A percentile compares a stretch with the other conserved stretches of the same genome.
Conservation (phyloP, 2,113 vertebrate species). For the Xyrauchen texanus region DNA sequence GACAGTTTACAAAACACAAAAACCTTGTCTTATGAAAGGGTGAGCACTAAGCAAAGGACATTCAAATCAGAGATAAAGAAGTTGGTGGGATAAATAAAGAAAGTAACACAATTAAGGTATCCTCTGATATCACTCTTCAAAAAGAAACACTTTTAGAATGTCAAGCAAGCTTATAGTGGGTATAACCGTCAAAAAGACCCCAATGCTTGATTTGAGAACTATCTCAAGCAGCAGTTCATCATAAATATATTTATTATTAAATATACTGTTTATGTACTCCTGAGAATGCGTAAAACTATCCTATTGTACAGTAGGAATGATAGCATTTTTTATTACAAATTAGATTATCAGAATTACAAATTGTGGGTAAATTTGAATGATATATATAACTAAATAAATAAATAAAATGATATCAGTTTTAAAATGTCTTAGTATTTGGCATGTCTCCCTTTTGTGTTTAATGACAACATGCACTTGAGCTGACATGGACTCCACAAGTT, state of each 20-base stretch:
- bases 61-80: not conserved
- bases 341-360: no score
- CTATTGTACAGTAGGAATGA: no score
- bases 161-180: not conserved
- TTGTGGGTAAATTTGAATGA: no score
- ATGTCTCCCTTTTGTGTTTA: no score
- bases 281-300: not conserved
- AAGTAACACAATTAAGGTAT: not conserved
- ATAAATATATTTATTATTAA: not conserved
- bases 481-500: no score
- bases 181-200: not conserved
- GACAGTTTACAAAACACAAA: constrained; percentile 15
- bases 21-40: constrained; percentile 24
- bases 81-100: not conserved
- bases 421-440: no score
- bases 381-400: no score
- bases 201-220: not conserved
- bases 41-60: constrained; percentile 44
- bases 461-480: no score
- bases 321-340: no score
- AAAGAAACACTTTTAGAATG: not conserved
- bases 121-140: not conserved
- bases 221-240: not conserved
- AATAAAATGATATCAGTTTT: no score
- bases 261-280: no score